These are phyloP conservation scores for Drosophila borborema DNA, from an alignment of 2,888 invertebrate genomes.

Conservation along the genomic window DNA sequence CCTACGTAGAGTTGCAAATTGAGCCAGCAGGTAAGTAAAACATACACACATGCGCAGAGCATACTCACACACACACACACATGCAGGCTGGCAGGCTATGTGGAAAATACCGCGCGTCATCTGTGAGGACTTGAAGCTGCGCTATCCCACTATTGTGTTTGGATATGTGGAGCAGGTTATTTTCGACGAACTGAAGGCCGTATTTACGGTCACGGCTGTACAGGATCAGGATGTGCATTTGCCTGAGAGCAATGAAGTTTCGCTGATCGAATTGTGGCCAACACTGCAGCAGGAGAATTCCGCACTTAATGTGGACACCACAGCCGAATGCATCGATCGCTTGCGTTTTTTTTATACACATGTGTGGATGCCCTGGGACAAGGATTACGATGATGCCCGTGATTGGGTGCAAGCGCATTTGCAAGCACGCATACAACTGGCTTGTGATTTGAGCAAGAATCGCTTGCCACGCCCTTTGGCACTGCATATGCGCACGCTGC, in stretches of 20 bases:
- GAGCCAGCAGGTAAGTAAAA: conserved; percentile 85
- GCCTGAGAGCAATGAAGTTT: conserved; percentile 86
- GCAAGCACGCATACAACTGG: conserved; percentile 86
- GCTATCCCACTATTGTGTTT: conserved; percentile 87
- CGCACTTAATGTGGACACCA: conserved; percentile 86
- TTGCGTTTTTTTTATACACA: conserved; percentile 87
- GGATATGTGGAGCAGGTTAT: conserved; percentile 86
- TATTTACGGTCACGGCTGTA: conserved; percentile 86
- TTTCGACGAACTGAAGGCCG: conserved; percentile 86
- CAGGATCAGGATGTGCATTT: conserved; percentile 87
- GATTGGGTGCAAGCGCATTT: conserved; percentile 87
- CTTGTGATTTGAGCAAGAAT: conserved; percentile 87
- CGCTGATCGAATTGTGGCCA: conserved; percentile 87
- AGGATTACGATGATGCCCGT: conserved; percentile 86
- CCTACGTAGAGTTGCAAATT: conserved; percentile 86
- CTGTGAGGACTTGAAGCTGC: conserved; percentile 87
- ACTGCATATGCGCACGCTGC: conserved; percentile 86
- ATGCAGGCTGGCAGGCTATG: conserved; percentile 87
- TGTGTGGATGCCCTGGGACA: conserved; percentile 88
- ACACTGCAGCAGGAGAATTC: conserved; percentile 86
- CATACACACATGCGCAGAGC: conserved; percentile 23
- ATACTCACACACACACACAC: background rate
- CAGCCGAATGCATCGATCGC: conserved; percentile 87
- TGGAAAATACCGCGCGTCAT: conserved; percentile 88
- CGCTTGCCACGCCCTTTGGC: conserved; percentile 86